Base-by-base conservation (phyloP, 1,140 invertebrate genomes). In the Bactericera cockerelli region DNA sequence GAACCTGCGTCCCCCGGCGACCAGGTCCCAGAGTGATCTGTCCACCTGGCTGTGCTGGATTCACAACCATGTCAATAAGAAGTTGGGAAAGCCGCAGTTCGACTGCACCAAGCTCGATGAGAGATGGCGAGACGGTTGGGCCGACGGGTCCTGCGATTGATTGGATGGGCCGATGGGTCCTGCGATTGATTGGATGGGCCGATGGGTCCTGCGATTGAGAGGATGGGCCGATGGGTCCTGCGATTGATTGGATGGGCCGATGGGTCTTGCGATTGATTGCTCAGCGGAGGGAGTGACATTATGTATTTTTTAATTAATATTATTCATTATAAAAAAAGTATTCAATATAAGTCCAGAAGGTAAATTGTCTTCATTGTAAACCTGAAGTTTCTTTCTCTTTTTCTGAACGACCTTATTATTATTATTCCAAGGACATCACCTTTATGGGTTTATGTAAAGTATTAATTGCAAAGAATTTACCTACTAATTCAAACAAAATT, bases 101-200 rank as follows among this genome's bases (percentile, higher is more conserved):
- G 91, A 99, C 74, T 99, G 96, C 71, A 79, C 74, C 57, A 82
- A 83, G 71, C 84, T 98, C 0, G 81, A 93, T 70, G 84, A 98
- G 70, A 75, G 96, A 64, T 99, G 96, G 95, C 74, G 79, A 70
- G 87, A 95, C 71, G 95, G 95, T 31, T 97, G 93, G 92, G 68
- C 78, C 11, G 93, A 98, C 75, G 93, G 93, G 26, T 93, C 89
- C n/a, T 98, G 95, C 39, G 59, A 65, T 60, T 64, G 42, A 49
- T 31, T 31, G 4, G 28, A 31, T 31, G 93, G 92, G 68, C 78
- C 11, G 93, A 98, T 76, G 93, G 93, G 26, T 93, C 89, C n/a
- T 98, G 95, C 39, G 59, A 65, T 60, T 64, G 42, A 49, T 31
- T 31, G 4, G 28, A 31, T 31, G 93, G 92, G 68, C 78, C 11